phyloP scores from a whole-genome alignment of 2,113 vertebrate species.

The Bungarus multicinctus region DNA sequence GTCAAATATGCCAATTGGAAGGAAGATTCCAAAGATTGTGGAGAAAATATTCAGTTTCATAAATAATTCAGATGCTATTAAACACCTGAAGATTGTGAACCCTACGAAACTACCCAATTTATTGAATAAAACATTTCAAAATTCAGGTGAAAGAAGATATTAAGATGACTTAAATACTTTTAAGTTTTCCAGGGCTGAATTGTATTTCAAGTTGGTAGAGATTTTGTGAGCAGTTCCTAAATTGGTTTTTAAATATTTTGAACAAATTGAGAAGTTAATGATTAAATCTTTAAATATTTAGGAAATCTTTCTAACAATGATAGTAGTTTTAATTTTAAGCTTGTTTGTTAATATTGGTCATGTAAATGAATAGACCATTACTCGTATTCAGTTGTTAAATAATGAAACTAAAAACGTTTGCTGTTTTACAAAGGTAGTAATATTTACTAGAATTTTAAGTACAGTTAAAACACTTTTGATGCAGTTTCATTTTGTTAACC shows the following conservation, averaged over 20 bases:
- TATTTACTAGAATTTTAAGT: background rate
- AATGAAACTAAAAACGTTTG: background rate
- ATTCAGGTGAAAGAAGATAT: background rate
- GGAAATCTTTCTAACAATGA: background rate
- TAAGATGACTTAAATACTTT: background rate
- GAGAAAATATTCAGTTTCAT: background rate
- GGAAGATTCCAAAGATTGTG: background rate
- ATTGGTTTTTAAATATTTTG: background rate
- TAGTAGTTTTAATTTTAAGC: background rate
- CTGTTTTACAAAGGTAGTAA: background rate
- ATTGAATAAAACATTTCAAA: background rate
- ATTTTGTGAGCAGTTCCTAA: background rate
- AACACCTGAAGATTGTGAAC: background rate
- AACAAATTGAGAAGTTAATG: background rate
- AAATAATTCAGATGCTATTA: background rate
- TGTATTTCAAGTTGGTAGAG: background rate
- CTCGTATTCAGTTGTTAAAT: background rate
- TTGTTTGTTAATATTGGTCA: background rate
- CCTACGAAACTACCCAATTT: background rate
- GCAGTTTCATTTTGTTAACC: background rate
- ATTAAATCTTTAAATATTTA: background rate
- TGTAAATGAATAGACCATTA: background rate
- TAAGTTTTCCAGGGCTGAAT: background rate
- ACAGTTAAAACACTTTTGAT: background rate
- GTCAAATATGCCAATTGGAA: background rate